A percentile compares a stretch with the other conserved stretches of the same genome.
phyloP scores from a whole-genome alignment of 2,113 vertebrate genomes.

The Propithecus coquereli region DNA sequence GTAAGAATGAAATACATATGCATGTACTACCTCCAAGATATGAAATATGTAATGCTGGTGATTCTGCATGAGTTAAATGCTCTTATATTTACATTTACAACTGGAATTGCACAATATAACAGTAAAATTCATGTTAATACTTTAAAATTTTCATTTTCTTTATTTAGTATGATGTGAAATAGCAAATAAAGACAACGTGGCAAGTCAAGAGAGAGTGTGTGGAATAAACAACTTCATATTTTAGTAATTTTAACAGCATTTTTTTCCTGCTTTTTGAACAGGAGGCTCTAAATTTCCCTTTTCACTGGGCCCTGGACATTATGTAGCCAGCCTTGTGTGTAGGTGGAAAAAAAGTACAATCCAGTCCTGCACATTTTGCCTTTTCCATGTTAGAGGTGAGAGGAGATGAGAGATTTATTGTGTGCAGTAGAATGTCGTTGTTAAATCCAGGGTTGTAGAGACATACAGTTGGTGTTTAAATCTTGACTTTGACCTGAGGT shows the following conservation, averaged over 20 bases:
- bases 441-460: not conserved
- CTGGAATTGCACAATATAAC: not conserved
- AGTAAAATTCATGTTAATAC: not conserved
- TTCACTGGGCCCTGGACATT: not conserved
- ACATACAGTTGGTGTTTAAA: not conserved
- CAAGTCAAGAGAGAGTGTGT: not conserved
- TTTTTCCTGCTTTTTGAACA: slow-evolving; percentile 16
- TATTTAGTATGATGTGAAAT: slow-evolving; percentile 2
- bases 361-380: not conserved
- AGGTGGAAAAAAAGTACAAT: not conserved
- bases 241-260: not conserved
- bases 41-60: not conserved
- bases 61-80: not conserved
- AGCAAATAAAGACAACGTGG: not conserved
- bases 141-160: slow-evolving; percentile 40
- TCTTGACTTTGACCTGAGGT: not conserved
- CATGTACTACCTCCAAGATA: not conserved
- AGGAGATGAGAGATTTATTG: not conserved
- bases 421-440: not conserved
- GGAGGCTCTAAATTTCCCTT: not conserved
- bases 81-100: slow-evolving; percentile 3
- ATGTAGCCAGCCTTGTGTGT: not conserved
- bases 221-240: not conserved
- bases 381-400: not conserved
- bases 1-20: slow-evolving; percentile 10